phyloP scores from a whole-genome alignment of 2,888 invertebrate species.

The Vandiemenella viatica region DNA sequence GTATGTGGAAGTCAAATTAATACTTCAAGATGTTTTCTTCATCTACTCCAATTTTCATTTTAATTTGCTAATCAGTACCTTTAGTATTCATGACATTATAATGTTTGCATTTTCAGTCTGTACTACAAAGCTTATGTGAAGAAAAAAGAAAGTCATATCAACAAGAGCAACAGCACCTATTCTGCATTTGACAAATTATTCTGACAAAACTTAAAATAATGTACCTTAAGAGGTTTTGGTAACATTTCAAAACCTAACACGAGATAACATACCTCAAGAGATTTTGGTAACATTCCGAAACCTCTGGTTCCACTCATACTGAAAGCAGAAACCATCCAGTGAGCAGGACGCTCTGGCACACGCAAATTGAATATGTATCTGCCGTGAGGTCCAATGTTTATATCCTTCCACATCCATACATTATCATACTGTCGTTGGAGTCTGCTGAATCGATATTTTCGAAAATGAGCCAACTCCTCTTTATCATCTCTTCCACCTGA shows the following conservation, averaged over 20 bases:
- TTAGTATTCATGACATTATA: no score
- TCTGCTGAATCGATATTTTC: constrained; percentile 74
- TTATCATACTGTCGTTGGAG: constrained; percentile 85
- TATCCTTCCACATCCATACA: constrained; percentile 89
- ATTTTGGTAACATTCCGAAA: constrained; percentile 68
- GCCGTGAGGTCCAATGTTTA: constrained; percentile 84
- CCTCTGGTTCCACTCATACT: constrained; percentile 76
- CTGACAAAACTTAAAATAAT: neutral
- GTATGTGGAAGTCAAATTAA: no score
- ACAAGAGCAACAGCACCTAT: no score
- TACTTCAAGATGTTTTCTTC: no score
- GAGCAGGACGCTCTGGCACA: constrained; percentile 69
- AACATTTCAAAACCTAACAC: constrained; percentile 5
- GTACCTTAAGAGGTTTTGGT: neutral
- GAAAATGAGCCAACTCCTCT: constrained; percentile 55
- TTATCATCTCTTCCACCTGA: constrained; percentile 44
- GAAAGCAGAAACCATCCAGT: constrained; percentile 88
- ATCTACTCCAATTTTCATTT: no score
- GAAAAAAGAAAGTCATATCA: no score
- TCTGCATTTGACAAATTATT: neutral
- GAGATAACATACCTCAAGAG: constrained; percentile 56
- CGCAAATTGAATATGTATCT: constrained; percentile 72
- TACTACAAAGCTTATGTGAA: no score
- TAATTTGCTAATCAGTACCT: no score
- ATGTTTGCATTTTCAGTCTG: no score